Evolutionary conservation across 1,140 invertebrate species (phyloP).

Genomic region (Neomicropteryx cornuta): DNA sequence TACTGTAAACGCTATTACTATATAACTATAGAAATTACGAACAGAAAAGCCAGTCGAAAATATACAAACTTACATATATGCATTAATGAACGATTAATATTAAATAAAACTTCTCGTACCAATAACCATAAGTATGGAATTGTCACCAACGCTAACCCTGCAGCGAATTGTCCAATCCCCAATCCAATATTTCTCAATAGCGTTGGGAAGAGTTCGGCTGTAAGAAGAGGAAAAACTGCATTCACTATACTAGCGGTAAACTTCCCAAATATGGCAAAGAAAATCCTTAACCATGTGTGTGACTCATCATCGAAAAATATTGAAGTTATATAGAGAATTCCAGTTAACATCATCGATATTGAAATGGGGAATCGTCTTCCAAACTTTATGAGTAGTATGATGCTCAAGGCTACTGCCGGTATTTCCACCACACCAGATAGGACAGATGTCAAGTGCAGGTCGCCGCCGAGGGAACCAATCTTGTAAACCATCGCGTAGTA

Average conservation of each 20-base stretch:
- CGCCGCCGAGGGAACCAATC: slow-evolving; percentile 55
- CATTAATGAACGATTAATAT: too few species aligned
- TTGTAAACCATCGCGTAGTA: slow-evolving; percentile 64
- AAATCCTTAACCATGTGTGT: slow-evolving; percentile 46
- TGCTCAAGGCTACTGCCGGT: slow-evolving; percentile 59
- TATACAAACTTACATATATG: too few species aligned
- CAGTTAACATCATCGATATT: slow-evolving; percentile 49
- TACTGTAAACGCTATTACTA: too few species aligned
- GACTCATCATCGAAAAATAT: slow-evolving; percentile 34
- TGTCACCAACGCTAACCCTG: slow-evolving; percentile 56
- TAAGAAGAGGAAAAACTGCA: slow-evolving; percentile 60
- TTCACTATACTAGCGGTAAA: slow-evolving; percentile 59
- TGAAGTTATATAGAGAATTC: slow-evolving; percentile 47
- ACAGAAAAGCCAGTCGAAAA: too few species aligned
- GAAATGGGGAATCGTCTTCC: slow-evolving; percentile 56
- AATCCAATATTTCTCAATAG: slow-evolving; percentile 61
- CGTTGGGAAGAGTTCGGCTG: slow-evolving; percentile 62
- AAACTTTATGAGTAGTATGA: slow-evolving; percentile 54
- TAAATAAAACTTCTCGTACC: slow-evolving; percentile 42
- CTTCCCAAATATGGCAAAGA: slow-evolving; percentile 53
- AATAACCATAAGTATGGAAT: slow-evolving; percentile 63
- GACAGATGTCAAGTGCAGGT: slow-evolving; percentile 58
- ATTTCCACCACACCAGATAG: slow-evolving; percentile 57
- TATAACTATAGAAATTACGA: too few species aligned
- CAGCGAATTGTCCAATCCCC: slow-evolving; percentile 56